Base-by-base conservation (phyloP, 2,113 vertebrate genomes). In the Periophthalmodon schlosseri region DNA sequence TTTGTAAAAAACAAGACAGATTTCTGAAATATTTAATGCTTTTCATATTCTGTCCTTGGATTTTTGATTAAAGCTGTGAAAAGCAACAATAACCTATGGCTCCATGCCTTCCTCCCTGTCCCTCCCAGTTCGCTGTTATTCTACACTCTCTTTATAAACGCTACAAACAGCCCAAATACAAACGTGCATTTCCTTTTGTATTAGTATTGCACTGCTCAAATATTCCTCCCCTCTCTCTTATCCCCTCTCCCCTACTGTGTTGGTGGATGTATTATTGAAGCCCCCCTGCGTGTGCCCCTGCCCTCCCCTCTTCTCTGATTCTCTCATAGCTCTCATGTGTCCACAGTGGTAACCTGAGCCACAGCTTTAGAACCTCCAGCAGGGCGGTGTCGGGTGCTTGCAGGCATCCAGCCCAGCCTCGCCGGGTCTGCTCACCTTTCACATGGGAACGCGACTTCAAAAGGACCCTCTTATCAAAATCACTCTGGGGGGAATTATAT, bases 341-440 rank as follows among this genome's bases (percentile, higher is more conserved):
- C 77, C 73, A 28, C 47, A 5, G 72, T 58, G 68, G 89, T 78
- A 88, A 91, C 82, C 9, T 2, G 72, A 90, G 72, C 65, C 33
- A 0, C 7, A 4, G 56, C 20, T 56, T 76, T 77, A 86, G 84
- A 75, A 82, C 83, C 86, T 86, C 78, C 78, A 67, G 74, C 15
- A 1, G 68, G 82, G 75, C 58, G 75, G 88, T 89, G 86, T 91
- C 79, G 14, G 74, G 58, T 91, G 82, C 79, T 72, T 64, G 74
- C 5, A 18, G 77, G 65, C 78, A 52, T 76, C 78, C 52, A 28
- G 39, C 56, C 74, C n/a, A 14, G 58, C 64, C 81, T 65, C 80
- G 79, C 87, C 84, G 74, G 79, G 81, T 58, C 57, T 60, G 84
- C 78, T 91, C 87, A 65, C 46, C 21, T 92, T 87, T 86, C 89